Evolutionary conservation across 2,888 invertebrate genomes (phyloP).

Genomic region (Cremastinae sp.): DNA sequence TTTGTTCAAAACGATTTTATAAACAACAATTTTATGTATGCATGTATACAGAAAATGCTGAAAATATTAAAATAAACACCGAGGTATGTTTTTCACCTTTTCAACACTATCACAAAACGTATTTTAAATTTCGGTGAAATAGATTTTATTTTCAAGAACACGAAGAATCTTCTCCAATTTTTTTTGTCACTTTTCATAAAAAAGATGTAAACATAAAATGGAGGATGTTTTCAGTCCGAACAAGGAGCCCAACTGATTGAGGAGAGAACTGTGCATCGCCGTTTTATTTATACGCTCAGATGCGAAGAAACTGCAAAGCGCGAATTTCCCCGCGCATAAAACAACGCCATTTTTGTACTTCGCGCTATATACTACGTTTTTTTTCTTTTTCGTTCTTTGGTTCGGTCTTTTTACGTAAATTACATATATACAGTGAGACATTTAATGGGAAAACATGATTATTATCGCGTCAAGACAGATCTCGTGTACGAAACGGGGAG

Average conservation of each 20-base stretch:
- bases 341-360: constrained; percentile 16
- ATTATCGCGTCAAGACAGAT: too few species aligned
- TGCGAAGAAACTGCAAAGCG: constrained; percentile 16
- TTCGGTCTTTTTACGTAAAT: background rate
- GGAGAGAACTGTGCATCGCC: constrained; percentile 38
- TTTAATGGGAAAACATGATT: too few species aligned
- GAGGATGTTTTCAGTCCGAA: background rate
- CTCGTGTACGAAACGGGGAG: too few species aligned
- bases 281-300: constrained; percentile 64
- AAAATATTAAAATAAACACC: too few species aligned
- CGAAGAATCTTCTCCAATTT: background rate
- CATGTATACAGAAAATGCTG: too few species aligned
- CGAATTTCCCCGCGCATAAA: constrained; percentile 21
- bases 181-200: background rate
- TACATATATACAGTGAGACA: too few species aligned
- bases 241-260: constrained; percentile 43
- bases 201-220: background rate
- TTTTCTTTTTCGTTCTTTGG: background rate
- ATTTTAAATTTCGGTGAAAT: background rate
- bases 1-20: too few species aligned
- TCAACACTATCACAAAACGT: too few species aligned
- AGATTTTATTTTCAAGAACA: background rate
- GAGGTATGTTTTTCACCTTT: too few species aligned
- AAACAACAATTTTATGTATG: too few species aligned
- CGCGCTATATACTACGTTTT: background rate